Base-by-base conservation (phyloP, 2,113 vertebrate genomes). In the Marmota monax region DNA sequence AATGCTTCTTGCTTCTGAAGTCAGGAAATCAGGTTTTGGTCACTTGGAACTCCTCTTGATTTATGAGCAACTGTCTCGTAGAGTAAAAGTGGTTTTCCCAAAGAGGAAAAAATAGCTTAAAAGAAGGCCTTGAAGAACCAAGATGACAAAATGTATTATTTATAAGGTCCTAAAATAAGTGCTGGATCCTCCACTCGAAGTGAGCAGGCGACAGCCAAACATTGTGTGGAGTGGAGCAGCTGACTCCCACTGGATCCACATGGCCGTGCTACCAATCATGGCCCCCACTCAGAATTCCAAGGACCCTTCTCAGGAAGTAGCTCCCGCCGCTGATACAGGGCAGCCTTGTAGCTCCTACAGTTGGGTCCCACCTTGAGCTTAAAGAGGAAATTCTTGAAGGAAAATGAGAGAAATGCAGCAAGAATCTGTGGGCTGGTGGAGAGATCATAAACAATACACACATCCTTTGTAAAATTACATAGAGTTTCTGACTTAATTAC, bases 111-210 rank as follows among this genome's bases (percentile, higher is more conserved):
- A 94, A 85, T 95, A 94, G 97, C 87, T 95, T 89, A 89, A 93
- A 94, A 88, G 78, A 94, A 95, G 78, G 90, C 78, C 97, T 97
- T 94, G 92, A 95, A 97, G 94, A 97, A 90, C 97, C 95, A 90
- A 92, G 84, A 97, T 97, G 96, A 92, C 92, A 96, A 96, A 96
- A 97, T 97, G 97, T 97, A 96, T 97, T 97, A 97, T 98, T 94
- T 97, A 96, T 97, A 95, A 97, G 90, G 90, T 27, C 76, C 96
- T 94, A 96, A 97, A 97, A 96, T 96, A 97, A 97, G 90, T 96
- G 90, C 70, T 0, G 32, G 95, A 94, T 95, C 92, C 77, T 97
- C 97, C 53, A 91, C 93, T 96, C 9, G 17, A 70, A 96, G 79
- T 74, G 65, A 97, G 94, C 93, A 88, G 90, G 90, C 39, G 73